A percentile compares a stretch with the other conserved stretches of the same genome.
Evolutionary conservation across 2,113 vertebrate genomes (phyloP).

Genomic region (Hyperoodon ampullatus): DNA sequence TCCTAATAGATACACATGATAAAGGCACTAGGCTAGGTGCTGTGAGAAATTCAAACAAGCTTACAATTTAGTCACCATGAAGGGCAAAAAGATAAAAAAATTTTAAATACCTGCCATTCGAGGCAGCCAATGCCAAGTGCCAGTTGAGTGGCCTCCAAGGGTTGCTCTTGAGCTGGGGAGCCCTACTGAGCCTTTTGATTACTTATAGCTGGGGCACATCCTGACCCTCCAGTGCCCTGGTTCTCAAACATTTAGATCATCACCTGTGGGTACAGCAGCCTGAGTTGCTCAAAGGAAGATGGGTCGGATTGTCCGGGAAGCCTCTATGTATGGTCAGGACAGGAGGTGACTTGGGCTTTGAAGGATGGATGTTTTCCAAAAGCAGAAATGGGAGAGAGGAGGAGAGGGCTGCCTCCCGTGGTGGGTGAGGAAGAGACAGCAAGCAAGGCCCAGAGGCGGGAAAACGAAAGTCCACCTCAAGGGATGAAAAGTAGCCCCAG

Average conservation of each 20-base stretch:
- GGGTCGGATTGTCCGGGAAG: too few relatives aligned
- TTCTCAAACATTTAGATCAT: background rate
- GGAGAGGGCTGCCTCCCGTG: background rate
- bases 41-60: background rate
- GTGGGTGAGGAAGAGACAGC: background rate
- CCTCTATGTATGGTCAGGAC: background rate
- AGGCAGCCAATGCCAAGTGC: background rate
- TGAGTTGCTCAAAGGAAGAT: background rate
- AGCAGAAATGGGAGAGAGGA: background rate
- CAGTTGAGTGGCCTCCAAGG: too few relatives aligned
- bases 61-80: background rate
- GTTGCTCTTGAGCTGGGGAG: background rate
- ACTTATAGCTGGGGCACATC: background rate
- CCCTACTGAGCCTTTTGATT: accelerated
- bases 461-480: background rate
- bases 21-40: background rate
- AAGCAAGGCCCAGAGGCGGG: background rate
- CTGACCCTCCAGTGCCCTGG: background rate
- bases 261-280: background rate
- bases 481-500: accelerated
- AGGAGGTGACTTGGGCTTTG: background rate
- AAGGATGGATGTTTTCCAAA: background rate
- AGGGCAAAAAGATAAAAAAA: background rate
- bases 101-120: background rate
- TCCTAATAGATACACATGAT: background rate